Conservation (phyloP, 2,113 vertebrate species). For the Hippolais icterina region DNA sequence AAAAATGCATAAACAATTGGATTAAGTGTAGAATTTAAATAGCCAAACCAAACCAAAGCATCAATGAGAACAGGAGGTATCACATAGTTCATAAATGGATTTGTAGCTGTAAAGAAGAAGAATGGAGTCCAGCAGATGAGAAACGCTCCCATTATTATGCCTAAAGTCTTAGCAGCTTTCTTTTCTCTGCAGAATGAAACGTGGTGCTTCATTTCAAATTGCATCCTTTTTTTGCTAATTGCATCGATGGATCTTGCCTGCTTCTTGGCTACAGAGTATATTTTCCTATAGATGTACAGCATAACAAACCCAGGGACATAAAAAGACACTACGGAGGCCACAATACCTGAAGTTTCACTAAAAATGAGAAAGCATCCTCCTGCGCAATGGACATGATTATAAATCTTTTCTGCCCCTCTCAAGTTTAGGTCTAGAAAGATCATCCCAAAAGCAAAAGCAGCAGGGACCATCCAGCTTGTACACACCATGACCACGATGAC, state of each 20-base stretch:
- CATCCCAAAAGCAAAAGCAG: slow-evolving; percentile 78
- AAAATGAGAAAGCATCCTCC: slow-evolving; percentile 79
- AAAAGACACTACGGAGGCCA: slow-evolving; percentile 77
- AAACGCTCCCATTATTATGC: slow-evolving; percentile 80
- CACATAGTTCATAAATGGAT: slow-evolving; percentile 76
- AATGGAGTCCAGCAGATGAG: slow-evolving; percentile 83
- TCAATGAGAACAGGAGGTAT: slow-evolving; percentile 72
- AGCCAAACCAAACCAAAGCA: slow-evolving; percentile 80
- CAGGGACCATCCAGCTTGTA: slow-evolving; percentile 77
- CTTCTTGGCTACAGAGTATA: slow-evolving; percentile 75
- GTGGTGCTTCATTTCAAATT: slow-evolving; percentile 41
- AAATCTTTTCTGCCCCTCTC: slow-evolving; percentile 71
- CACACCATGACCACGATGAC: slow-evolving; percentile 74
- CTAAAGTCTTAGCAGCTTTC: slow-evolving; percentile 81
- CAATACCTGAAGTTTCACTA: slow-evolving; percentile 69
- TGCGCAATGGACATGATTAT: slow-evolving; percentile 55
- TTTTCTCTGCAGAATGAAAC: slow-evolving; percentile 67
- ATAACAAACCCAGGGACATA: slow-evolving; percentile 81
- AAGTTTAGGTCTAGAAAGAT: slow-evolving; percentile 81
- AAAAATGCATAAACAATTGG: slow-evolving; percentile 85
- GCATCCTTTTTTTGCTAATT: slow-evolving; percentile 39
- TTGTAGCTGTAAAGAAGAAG: slow-evolving; percentile 76
- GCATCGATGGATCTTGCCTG: slow-evolving; percentile 75
- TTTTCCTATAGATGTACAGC: slow-evolving; percentile 78
- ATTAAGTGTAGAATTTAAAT: slow-evolving; percentile 84